Base-by-base conservation (phyloP, 2,113 vertebrate genomes). In the Empidonax alnorum region DNA sequence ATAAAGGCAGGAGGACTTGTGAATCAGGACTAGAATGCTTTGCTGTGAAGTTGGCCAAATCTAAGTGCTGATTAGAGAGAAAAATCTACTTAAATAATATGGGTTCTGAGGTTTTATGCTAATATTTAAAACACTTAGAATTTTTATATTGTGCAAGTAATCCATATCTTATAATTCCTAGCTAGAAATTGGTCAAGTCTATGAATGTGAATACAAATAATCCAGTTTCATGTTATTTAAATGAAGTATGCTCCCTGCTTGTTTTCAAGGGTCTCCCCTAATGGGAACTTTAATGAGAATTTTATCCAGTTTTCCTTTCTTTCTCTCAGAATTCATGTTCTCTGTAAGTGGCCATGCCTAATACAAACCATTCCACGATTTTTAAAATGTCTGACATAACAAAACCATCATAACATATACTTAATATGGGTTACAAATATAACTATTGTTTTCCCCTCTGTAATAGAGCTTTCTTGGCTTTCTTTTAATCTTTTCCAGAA, bases 401-500 rank as follows among this genome's bases (percentile, higher is more conserved):
- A 79, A 90, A 96, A 56, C 39, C 49, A 90, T 94, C 75, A 55
- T 59, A 92, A 87, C 72, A 47, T 91, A 74, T 69, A 89, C 41
- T 89, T 97, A 97, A 94, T 96, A 97, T 87, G 95, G 76, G 87
- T 96, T 97, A 95, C 93, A 97, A 97, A 97, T 84, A 82, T 94
- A 97, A 91, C 89, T 96, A 86, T 97, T 98, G 92, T 97, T 98
- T 97, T 96, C 88, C 56, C 95, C 89, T 96, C 83, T 97, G 85
- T 94, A 97, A 94, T 53, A 94, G 89, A 97, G 58, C 87, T 97
- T 97, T 97, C 92, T 97, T 96, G 74, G 91, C 90, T 96, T 97
- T 97, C 77, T 97, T 88, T 93, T 97, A 98, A 98, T 98, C 74
- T 96, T 66, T 97, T 98, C 98, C 97, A 98, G 97, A 97, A 97